phyloP scores from a whole-genome alignment of 2,113 vertebrate genomes.

The Anguilla rostrata region DNA sequence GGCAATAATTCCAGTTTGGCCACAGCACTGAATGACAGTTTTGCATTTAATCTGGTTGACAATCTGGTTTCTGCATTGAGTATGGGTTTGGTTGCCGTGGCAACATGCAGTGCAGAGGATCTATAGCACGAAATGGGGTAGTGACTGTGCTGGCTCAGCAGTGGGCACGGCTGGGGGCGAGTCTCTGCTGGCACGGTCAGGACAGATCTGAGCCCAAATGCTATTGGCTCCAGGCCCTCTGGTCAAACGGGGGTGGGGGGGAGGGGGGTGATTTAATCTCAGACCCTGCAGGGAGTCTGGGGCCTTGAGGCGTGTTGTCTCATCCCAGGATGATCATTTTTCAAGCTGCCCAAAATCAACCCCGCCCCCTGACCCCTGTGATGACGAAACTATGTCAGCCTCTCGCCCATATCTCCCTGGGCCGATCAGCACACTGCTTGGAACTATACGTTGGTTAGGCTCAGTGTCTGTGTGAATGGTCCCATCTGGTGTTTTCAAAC shows the following conservation, averaged over 20 bases:
- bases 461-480: neutral
- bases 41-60: too few species aligned
- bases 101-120: too few species aligned
- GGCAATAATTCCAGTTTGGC: too few species aligned
- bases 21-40: too few species aligned
- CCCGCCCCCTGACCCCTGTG: too few species aligned
- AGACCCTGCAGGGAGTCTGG: neutral
- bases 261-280: neutral
- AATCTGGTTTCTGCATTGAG: too few species aligned
- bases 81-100: too few species aligned
- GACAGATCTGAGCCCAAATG: constrained; percentile 7
- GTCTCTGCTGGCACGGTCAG: neutral
- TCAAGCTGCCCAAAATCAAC: constrained; percentile 8
- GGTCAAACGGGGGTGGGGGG: neutral
- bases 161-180: too few species aligned
- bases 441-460: neutral
- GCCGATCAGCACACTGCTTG: neutral
- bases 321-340: constrained; percentile 26
- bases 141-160: too few species aligned
- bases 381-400: too few species aligned
- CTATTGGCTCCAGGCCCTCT: neutral
- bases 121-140: too few species aligned
- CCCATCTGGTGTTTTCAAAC: neutral
- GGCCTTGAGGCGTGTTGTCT: neutral
- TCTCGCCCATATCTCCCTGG: neutral